These are phyloP conservation scores for Polypterus bichir DNA, from an alignment of 2,113 vertebrate genomes.

Conservation along the genomic window DNA sequence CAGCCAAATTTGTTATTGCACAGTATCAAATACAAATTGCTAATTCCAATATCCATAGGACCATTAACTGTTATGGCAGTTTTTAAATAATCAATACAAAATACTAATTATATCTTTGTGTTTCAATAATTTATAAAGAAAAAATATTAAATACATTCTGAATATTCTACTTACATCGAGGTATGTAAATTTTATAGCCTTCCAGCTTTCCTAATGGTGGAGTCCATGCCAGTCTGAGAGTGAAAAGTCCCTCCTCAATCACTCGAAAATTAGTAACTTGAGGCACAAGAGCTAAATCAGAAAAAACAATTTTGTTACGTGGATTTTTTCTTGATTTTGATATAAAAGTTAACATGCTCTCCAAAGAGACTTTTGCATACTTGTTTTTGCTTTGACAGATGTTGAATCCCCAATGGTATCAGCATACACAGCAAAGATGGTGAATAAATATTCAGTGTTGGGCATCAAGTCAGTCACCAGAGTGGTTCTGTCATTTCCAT, in stretches of 20 bases:
- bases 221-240: conserved; percentile 70
- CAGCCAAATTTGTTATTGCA: too few relatives aligned
- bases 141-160: too few relatives aligned
- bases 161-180: conserved; percentile 50
- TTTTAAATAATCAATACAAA: too few relatives aligned
- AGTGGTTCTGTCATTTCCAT: conserved; percentile 44
- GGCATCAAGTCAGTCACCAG: conserved; percentile 54
- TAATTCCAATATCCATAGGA: too few relatives aligned
- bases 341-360: background rate
- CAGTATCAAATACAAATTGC: too few relatives aligned
- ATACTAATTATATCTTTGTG: too few relatives aligned
- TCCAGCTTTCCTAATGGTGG: conserved; percentile 50
- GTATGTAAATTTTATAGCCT: conserved; percentile 70
- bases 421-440: conserved; percentile 51
- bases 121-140: too few relatives aligned
- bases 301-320: background rate
- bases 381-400: conserved; percentile 47
- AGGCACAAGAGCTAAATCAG: conserved; percentile 51
- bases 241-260: conserved; percentile 67
- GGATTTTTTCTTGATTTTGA: too few relatives aligned
- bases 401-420: conserved; percentile 44
- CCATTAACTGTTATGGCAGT: too few relatives aligned
- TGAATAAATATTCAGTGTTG: conserved; percentile 56
- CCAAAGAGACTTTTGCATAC: conserved; percentile 35
- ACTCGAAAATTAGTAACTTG: conserved; percentile 70